Evolutionary conservation across 2,888 invertebrate species (phyloP).

Genomic region (Lepidocyrtinus sp.): DNA sequence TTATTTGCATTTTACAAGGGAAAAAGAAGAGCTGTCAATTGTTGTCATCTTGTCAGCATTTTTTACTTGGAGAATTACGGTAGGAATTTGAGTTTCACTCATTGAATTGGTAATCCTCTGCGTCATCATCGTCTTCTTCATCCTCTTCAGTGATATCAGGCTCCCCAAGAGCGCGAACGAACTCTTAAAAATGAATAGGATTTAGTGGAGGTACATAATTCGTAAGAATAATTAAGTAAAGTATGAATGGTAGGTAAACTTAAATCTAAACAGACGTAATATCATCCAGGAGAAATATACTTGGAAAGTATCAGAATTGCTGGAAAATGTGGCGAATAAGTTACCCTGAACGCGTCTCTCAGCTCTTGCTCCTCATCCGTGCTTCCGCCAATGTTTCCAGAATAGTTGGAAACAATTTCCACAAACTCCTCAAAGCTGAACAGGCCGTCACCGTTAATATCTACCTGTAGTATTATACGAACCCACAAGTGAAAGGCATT

Average conservation of each 20-base stretch:
- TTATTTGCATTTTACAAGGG: too few species aligned
- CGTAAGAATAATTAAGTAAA: background rate
- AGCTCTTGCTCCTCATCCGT: constrained; percentile 72
- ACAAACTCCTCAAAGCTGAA: constrained; percentile 72
- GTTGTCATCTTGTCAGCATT: background rate
- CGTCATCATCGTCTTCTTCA: constrained; percentile 77
- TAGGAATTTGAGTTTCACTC: constrained; percentile 14
- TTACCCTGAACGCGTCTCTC: constrained; percentile 87
- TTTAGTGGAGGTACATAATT: too few species aligned
- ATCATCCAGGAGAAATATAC: background rate
- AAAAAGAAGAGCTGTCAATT: too few species aligned
- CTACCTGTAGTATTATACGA: constrained; percentile 51
- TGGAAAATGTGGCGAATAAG: constrained; percentile 61
- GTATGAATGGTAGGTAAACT: background rate
- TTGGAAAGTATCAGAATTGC: background rate
- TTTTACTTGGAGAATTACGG: background rate
- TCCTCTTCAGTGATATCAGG: constrained; percentile 79
- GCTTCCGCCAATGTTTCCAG: constrained; percentile 66
- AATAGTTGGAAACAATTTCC: constrained; percentile 71
- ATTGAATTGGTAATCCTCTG: constrained; percentile 38
- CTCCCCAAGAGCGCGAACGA: constrained; percentile 88
- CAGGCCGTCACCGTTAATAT: constrained; percentile 71
- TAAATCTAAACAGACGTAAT: too few species aligned
- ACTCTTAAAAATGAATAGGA: constrained; percentile 80
- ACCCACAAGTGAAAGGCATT: too few species aligned